Evolutionary conservation across 1,140 invertebrate species (phyloP), one percentile per base, ranked within the genome.

Genomic region (Drosophila rhopaloa): DNA sequence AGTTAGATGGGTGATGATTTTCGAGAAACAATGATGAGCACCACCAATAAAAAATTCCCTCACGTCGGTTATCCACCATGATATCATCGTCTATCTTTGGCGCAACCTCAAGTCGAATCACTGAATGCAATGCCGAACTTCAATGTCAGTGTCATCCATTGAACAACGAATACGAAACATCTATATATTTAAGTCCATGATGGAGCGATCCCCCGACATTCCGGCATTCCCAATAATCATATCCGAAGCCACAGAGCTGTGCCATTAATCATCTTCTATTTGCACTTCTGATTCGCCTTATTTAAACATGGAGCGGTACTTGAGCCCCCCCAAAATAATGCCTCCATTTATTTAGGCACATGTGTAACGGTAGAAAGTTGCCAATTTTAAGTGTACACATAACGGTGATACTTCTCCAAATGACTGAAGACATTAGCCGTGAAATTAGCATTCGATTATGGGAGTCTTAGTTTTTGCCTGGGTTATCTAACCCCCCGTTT

Each of bases 21-120:
- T 61, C 61, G 57, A 60, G 50, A 51, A 62, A 75, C 78, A 85
- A 81, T 79, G 79, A 88, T 86, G 82, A 86, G 79, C 79, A 57
- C 44, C 79, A 57, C 44, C 83, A 88, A 86, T 82, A 86, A 79
- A 85, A 78, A 86, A 86, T 86, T 82, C 79, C 83, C 79, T 65
- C 82, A 86, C 82, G 79, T 86, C 62, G 57, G 29, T 13, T 48
- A 41, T 44, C 51, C 46, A 37, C 14, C 62, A 63, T 86, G 82
- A 86, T 86, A 86, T 86, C 82, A 86, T 86, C 82, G 79, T 58
- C 70, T 72, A 79, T 84, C 75, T 83, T 83, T 62, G 76, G 53
- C 62, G 47, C 67, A 66, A 37, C 57, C 63, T 63, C 58, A 68
- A 37, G 38, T 37, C 43, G 6, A 41, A 29, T 35, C 29, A 16